Base-by-base conservation (phyloP, 2,113 vertebrate genomes). In the Acanthochromis polyacanthus region DNA sequence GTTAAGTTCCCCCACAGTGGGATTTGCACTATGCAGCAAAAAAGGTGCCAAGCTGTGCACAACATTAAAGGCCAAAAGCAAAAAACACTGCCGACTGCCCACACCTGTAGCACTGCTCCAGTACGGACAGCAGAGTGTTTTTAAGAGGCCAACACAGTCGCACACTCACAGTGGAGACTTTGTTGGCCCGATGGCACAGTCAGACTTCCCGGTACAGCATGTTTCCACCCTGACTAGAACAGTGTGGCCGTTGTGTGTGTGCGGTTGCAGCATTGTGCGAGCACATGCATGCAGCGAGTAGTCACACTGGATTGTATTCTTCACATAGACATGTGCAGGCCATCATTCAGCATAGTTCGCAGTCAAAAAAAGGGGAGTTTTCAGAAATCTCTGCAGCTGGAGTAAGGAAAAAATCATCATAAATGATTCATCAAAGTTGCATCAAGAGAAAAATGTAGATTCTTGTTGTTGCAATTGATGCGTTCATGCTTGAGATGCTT, bases 181-280 rank as follows among this genome's bases (percentile, higher is more conserved):
- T 92, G 90, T 91, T 38, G 70, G 83, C 43, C 67, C 4, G 65
- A 61, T 88, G 82, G 84, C 87, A 79, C 78, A 45, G 83, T 53
- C 56, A 52, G 60, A 78, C 72, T 82, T 81, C 82, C 80, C 57
- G 9, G 83, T 80, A 80, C 73, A 43, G 72, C 74, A 50, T 86
- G 84, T 91, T 93, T 91, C 88, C 91, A 89, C 64, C 64, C 75
- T 19, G 80, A 38, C 52, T n/a, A 53, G 76, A 90, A 92, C 92
- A 92, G 82, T 83, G 86, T 22, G 78, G 67, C 62, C 22, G 69
- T 88, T 93, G 79, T 71, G 67, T 71, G 67, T 36, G 71, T 64
- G 83, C 32, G 74, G 66, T 62, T 71, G 62, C 61, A 59, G 64
- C 56, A 72, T 68, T 86, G 84, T 88, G 78, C 10, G 63, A 80